Conservation (phyloP, 2,888 invertebrate species). For the Nysson spinosus region DNA sequence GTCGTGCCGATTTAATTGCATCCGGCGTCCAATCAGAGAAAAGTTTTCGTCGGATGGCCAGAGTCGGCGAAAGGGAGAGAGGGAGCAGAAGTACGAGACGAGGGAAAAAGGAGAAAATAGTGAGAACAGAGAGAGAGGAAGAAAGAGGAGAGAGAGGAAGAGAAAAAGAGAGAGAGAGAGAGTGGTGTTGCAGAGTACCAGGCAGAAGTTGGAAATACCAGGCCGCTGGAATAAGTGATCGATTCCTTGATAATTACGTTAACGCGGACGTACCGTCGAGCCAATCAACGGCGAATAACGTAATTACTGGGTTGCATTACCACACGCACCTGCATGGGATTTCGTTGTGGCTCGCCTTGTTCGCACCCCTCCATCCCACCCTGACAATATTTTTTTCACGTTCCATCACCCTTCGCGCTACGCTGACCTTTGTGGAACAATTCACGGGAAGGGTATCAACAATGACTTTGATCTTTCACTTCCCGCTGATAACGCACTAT, state of each 20-base stretch:
- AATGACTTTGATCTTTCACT: slow-evolving; percentile 31
- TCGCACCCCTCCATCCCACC: slow-evolving; percentile 15
- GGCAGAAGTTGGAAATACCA: slow-evolving; percentile 36
- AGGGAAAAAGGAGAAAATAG: slow-evolving; percentile 5
- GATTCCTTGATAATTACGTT: slow-evolving; percentile 65
- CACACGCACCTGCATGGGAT: slow-evolving; percentile 42
- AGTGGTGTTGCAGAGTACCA: not conserved
- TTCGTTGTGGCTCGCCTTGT: slow-evolving; percentile 41
- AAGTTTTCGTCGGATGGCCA: slow-evolving; percentile 52
- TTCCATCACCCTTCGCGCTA: not conserved
- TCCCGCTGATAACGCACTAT: not conserved
- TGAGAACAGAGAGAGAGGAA: not conserved
- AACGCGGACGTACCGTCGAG: slow-evolving; percentile 51
- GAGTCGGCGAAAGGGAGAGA: not conserved
- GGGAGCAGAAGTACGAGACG: not conserved
- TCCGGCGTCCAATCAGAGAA: slow-evolving; percentile 56
- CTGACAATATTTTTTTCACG: not conserved
- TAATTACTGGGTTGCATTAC: slow-evolving; percentile 62
- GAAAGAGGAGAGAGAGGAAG: not conserved
- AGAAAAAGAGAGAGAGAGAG: not conserved
- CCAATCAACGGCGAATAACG: slow-evolving; percentile 63
- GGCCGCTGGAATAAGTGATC: slow-evolving; percentile 56
- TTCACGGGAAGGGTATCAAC: slow-evolving; percentile 24
- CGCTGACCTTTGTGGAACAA: slow-evolving; percentile 6
- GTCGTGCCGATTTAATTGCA: slow-evolving; percentile 55